Conservation (phyloP, 1,140 invertebrate species). For the Aphaenogaster floridana region DNA sequence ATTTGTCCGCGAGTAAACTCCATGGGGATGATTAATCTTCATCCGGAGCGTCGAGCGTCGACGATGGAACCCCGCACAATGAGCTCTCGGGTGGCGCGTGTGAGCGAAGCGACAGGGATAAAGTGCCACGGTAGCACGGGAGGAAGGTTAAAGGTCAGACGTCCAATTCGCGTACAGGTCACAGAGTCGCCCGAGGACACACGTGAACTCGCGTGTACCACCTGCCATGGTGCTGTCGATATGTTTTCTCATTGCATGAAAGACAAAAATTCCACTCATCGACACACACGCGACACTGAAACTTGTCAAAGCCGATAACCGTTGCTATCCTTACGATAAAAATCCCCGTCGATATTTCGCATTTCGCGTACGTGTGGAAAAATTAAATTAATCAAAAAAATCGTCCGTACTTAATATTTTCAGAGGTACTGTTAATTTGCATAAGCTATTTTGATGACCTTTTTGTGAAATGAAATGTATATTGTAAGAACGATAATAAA, state of each 20-base stretch:
- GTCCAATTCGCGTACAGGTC: constrained; percentile 69
- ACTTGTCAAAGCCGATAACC: constrained; percentile 33
- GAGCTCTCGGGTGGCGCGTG: constrained; percentile 45
- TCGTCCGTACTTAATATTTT: background rate
- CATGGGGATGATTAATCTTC: constrained; percentile 60
- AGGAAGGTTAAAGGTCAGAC: constrained; percentile 73
- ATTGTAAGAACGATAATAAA: background rate
- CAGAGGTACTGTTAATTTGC: background rate
- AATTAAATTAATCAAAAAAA: constrained; percentile 27
- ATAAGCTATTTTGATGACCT: background rate
- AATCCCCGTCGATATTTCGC: background rate
- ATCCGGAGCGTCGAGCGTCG: constrained; percentile 49
- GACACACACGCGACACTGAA: background rate
- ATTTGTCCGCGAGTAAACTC: constrained; percentile 24
- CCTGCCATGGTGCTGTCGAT: constrained; percentile 31
- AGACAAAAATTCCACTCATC: constrained; percentile 18
- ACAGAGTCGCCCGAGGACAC: constrained; percentile 45
- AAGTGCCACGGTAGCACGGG: constrained; percentile 33
- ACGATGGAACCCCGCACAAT: constrained; percentile 33
- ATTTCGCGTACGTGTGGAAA: background rate
- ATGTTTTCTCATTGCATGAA: constrained; percentile 28
- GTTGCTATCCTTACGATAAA: constrained; percentile 20
- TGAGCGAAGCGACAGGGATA: constrained; percentile 44
- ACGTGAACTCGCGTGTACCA: constrained; percentile 5
- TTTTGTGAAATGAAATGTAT: background rate